These are phyloP conservation scores for Gallirallus australis DNA, from an alignment of 2,797 vertebrate genomes.

Conservation along the genomic window DNA sequence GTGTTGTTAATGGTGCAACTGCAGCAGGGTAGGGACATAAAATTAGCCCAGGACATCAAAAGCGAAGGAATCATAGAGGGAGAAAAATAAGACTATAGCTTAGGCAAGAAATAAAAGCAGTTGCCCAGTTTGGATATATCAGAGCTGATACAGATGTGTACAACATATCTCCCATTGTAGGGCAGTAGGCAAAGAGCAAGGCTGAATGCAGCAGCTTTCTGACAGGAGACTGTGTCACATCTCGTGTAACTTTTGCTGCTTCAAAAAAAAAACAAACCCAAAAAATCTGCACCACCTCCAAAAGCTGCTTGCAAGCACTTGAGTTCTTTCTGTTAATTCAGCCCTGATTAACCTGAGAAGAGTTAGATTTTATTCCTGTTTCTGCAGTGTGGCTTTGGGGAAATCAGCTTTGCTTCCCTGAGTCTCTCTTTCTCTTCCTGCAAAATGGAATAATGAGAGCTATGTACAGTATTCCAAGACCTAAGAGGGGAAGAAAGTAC, in stretches of 20 bases:
- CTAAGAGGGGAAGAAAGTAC: neutral
- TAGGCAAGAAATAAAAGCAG: neutral
- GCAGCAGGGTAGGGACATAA: neutral
- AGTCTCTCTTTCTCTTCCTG: neutral
- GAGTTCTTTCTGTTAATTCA: neutral
- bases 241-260: neutral
- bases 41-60: neutral
- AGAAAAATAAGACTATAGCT: neutral
- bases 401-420: constrained; percentile 12
- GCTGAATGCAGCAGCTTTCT: neutral
- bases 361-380: neutral
- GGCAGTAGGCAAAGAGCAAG: neutral
- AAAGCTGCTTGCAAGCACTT: neutral
- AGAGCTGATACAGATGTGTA: neutral
- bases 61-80: neutral
- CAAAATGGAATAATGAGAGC: neutral
- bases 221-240: neutral
- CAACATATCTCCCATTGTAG: neutral
- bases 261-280: neutral
- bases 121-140: neutral
- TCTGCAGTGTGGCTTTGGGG: neutral
- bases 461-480: neutral
- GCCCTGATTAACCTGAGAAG: neutral
- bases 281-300: neutral
- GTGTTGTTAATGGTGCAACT: neutral